These are phyloP conservation scores for Cheilosia soror DNA, from an alignment of 2,888 invertebrate species.

Conservation along the genomic window DNA sequence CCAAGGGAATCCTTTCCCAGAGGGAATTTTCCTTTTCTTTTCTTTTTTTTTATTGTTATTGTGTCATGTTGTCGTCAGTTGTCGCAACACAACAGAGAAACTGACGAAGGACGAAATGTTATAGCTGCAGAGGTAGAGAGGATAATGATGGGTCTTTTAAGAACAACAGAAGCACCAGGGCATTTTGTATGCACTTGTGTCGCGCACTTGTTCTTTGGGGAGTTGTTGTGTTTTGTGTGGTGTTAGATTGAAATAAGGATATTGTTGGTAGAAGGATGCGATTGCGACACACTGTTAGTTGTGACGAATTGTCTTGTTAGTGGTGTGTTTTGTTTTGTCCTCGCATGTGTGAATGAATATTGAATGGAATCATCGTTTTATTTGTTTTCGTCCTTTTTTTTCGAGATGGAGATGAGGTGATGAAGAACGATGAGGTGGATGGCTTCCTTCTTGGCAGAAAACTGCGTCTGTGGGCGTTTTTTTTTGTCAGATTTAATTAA, in stretches of 20 bases:
- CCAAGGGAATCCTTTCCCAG: conserved; percentile 52
- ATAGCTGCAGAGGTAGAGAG: background rate
- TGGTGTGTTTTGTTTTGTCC: background rate
- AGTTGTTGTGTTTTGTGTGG: conserved; percentile 53
- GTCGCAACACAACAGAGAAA: background rate
- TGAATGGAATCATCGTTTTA: conserved; percentile 56
- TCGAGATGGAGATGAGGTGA: background rate
- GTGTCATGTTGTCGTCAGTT: conserved; percentile 17
- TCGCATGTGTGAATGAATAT: conserved; percentile 56
- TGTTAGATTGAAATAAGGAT: conserved; percentile 50
- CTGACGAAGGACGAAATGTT: background rate
- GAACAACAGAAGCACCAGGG: conserved; percentile 26
- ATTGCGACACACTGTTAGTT: conserved; percentile 16
- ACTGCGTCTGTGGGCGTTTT: background rate
- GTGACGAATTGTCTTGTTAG: conserved; percentile 53
- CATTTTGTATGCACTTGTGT: conserved; percentile 62
- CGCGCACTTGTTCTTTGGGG: conserved; percentile 49
- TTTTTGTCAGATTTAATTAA: conserved; percentile 36
- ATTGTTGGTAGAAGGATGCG: conserved; percentile 15
- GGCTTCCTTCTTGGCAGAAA: background rate
- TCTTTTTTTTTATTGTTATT: conserved; percentile 28
- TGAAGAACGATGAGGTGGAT: background rate
- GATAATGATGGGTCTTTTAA: conserved; percentile 19
- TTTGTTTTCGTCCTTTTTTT: conserved; percentile 1
- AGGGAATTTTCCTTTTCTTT: conserved; percentile 38